Percentiles rank a stretch among this genome's conserved stretches.
phyloP scores from a whole-genome alignment of 64 coral and sea anemone species.

The Pocillopora verrucosa region DNA sequence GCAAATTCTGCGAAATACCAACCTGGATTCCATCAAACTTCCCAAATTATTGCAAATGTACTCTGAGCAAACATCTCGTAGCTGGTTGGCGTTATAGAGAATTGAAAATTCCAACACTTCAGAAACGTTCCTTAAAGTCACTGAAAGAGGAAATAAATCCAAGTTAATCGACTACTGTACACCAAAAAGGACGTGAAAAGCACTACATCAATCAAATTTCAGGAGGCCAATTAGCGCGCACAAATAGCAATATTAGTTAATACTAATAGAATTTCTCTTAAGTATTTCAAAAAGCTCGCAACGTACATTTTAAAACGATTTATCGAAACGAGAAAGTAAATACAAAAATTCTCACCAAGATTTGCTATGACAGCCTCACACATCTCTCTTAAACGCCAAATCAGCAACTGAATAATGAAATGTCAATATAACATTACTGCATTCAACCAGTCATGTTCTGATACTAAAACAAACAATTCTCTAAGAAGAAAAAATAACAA shows the following conservation, averaged over 20 bases:
- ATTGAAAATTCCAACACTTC: conserved; percentile 85
- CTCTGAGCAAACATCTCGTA: conserved; percentile 77
- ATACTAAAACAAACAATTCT: too few relatives aligned
- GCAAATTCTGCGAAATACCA: background rate
- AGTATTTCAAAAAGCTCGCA: too few relatives aligned
- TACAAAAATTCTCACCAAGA: conserved; percentile 42
- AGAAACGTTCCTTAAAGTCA: conserved; percentile 72
- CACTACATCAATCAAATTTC: too few relatives aligned
- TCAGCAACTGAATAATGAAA: conserved; percentile 66
- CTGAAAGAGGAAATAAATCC: conserved; percentile 25
- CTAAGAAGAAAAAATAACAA: too few relatives aligned
- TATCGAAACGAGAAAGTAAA: background rate
- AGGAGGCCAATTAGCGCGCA: too few relatives aligned
- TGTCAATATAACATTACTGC: background rate
- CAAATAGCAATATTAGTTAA: too few relatives aligned
- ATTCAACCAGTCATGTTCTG: background rate
- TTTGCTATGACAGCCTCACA: conserved; percentile 80
- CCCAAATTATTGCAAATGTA: conserved; percentile 76
- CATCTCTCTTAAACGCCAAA: conserved; percentile 74
- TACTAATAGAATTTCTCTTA: too few relatives aligned
- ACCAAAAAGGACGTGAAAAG: background rate
- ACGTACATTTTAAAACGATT: background rate
- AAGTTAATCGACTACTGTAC: background rate
- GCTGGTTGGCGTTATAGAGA: conserved; percentile 82
- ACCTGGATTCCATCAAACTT: conserved; percentile 16